Base-by-base conservation (phyloP, 2,888 invertebrate species). In the Pammene fasciana region DNA sequence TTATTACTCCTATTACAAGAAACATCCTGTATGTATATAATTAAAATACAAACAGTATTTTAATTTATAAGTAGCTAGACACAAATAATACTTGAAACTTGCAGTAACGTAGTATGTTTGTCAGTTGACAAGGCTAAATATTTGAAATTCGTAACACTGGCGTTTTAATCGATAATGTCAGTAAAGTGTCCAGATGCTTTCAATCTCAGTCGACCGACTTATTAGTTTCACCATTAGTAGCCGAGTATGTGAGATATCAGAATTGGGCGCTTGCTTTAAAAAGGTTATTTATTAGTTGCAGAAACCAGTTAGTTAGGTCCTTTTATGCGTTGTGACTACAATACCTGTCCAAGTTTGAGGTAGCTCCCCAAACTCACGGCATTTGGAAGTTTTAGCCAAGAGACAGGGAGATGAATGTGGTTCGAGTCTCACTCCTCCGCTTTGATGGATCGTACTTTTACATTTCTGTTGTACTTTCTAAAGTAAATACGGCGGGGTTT, bases 321-420 rank as follows among this genome's bases (percentile, higher is more conserved):
- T 52, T 52, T 41, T 62, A 18, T 10, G 16, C 9, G 26, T n/a
- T 13, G 38, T 45, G 3, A 16, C 34, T 62, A 46, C 45, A 64
- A 57, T 61, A 45, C 64, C 64, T 60, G 70, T 60, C 60, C 59
- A 70, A 70, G 59, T 70, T 70, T 46, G 65, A 16, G 60, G 57
- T 41, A 38, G 38, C 65, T 65, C 54, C 52, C 26, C n/a, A 18
- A 65, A 70, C 60, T 70, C 60, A 65, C 45, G 52, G 59, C 43
- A 56, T 41, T 62, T 38, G 62, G 16, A 68, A 68, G 64, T 68
- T 68, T 64, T 16, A 26, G 57, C 45, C 36, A 59, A 68, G 64
- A 65, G 64, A 65, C 68, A 68, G 68, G 59, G 68, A 68, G 57
- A 68, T 64, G 52, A 68, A 65, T 68, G 68, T 68, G 68, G 57